Evolutionary conservation across 2,888 invertebrate species (phyloP), one percentile per base, ranked within the genome.

Genomic region (Antheraea assamensis): DNA sequence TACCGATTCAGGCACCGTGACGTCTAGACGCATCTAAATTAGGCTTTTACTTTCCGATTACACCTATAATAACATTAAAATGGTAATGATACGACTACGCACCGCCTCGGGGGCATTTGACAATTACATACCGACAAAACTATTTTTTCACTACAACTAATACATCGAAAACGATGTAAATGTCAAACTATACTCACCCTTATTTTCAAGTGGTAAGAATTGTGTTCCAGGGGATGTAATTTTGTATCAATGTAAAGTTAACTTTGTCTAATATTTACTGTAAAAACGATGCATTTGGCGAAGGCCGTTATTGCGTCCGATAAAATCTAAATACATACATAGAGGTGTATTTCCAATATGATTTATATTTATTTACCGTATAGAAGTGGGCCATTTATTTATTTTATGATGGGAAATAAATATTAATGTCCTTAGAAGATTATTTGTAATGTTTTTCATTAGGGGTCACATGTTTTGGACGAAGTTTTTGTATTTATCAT

Each of bases 21-120:
- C 87, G 91, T 90, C 92, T 92, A 92, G 92, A 91, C 92, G 88
- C 83, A 87, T 83, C 87, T 87, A 86, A 90, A 90, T 87, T 85
- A 88, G 85, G 81, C 87, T 86, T 88, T 89, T 89, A 88, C 86
- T 82, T 85, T 83, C 81, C 86, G 85, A 90, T 91, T 87, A 88
- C 88, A 83, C 83, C 87, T 86, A 87, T 88, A 90, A 85, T 84
- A 82, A 87, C 90, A 89, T 91, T 91, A 86, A 92, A 90, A 92
- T 92, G 92, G 84, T 89, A 92, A 92, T 91, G 80, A 79, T 85
- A 88, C 85, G 85, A 86, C 88, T 85, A 86, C 85, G 85, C 86
- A 86, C 85, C 84, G 86, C 87, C 86, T 81, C 79, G 78, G 83
- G 89, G 88, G 88, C 84, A 89, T 89, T 88, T 89, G 88, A 89